A percentile compares a stretch with the other conserved stretches of the same genome.
Evolutionary conservation across 1,140 invertebrate genomes (phyloP).

Genomic region (Laodelphax striatellus): DNA sequence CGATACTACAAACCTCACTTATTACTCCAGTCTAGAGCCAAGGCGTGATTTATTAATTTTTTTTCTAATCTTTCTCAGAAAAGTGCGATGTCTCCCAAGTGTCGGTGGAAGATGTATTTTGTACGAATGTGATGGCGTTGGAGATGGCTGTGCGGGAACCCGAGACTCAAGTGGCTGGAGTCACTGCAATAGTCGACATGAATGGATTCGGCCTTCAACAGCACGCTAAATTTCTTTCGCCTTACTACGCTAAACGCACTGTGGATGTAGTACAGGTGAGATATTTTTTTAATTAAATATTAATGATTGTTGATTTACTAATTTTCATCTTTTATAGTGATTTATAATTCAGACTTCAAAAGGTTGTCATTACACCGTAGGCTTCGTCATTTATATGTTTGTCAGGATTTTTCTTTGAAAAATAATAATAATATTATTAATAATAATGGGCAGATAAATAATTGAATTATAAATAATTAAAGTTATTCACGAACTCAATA

Average conservation of each 20-base stretch:
- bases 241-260: conserved; percentile 33
- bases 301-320: too few species aligned
- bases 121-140: conserved; percentile 33
- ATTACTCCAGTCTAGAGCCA: too few species aligned
- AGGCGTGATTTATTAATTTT: too few species aligned
- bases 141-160: conserved; percentile 32
- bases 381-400: too few species aligned
- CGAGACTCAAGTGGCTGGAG: conserved; percentile 33
- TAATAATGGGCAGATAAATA: too few species aligned
- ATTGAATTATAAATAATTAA: background rate
- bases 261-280: conserved; percentile 31
- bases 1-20: too few species aligned
- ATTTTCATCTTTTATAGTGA: too few species aligned
- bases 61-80: conserved; percentile 25
- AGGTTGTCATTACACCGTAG: too few species aligned
- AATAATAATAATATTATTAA: too few species aligned
- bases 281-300: too few species aligned
- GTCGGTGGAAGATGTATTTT: conserved; percentile 35
- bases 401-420: too few species aligned
- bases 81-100: conserved; percentile 32
- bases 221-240: conserved; percentile 35
- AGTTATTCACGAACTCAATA: background rate
- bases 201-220: conserved; percentile 32
- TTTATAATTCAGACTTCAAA: too few species aligned
- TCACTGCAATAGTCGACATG: conserved; percentile 34